Base-by-base conservation (phyloP, 2,888 invertebrate genomes). In the Heliconius hortense region DNA sequence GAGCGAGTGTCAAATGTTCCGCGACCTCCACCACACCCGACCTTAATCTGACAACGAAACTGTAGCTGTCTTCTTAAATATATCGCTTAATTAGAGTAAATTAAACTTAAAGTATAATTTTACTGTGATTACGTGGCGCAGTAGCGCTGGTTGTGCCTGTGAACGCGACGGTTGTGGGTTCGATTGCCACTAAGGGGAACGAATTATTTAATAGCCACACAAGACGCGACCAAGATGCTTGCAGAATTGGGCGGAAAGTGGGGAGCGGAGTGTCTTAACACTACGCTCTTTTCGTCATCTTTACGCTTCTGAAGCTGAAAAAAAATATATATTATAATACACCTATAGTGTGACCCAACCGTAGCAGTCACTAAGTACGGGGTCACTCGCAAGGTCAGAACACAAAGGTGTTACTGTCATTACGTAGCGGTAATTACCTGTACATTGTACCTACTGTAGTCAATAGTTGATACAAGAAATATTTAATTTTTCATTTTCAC, bases 381-480 rank as follows among this genome's bases (percentile, higher is more conserved):
- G 82, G 84, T 84, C 83, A 79, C 79, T 76, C 75, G 79, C 81
- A 84, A 84, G 83, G 85, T 85, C 84, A 80, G 24, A 67, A 80
- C 77, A 82, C 83, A 83, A 85, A 85, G 84, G 84, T 86, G 83
- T 81, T 77, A 78, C 81, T 82, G 84, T 82, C 82, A 81, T 82
- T 81, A 81, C 81, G 79, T 72, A 69, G 73, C 82, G 82, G 83
- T 84, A 85, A 87, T 87, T 86, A 83, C 82, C 83, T 85, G 85
- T 43, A 70, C 35, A 35, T n/a, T 56, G 48, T n/a, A 43, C 21
- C 48, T 59, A 43, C 81, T 81, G 80, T 82, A 76, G 80, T 79
- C 80, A 80, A 82, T 82, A 80, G 83, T 81, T 81, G 80, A 75
- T 75, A 74, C 76, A n/a, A 56, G 56, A n/a, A n/a, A 56, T 56